Evolutionary conservation across 2,113 vertebrate species (phyloP), one percentile per base, ranked within the genome.

Genomic region (Dicrurus megarhynchus): DNA sequence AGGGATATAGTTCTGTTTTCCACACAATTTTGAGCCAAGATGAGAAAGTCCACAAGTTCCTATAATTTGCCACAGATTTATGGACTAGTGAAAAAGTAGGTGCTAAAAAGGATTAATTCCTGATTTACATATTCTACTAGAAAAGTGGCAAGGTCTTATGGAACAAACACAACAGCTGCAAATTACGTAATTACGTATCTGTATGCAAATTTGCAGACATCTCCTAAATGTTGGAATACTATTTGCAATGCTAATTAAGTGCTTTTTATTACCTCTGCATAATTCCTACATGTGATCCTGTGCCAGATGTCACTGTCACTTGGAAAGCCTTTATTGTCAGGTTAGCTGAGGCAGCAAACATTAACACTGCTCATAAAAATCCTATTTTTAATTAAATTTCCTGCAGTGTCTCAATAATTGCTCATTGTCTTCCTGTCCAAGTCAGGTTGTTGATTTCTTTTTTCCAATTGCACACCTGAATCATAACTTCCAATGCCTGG

Each of bases 221-320:
- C 97, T 97, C 96, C 96, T 98, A 98, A 98, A 98, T 96, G 98
- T 49, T 95, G 95, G 95, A 97, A 98, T 97, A 95, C 93, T 95
- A 97, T 98, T 98, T 98, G 97, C 97, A 98, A 98, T 98, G 98
- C 97, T 98, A 98, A 98, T 98, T 97, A 98, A 97, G 96, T 97
- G 95, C 41, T 87, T 98, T 98, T 98, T 98, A 98, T 97, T 98
- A 97, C 85, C 50, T 93, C 95, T 97, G 98, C 97, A 98, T 98
- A 98, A 98, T 98, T 98, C 92, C 95, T 98, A 98, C 96, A 97
- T 94, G 97, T 95, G 97, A 98, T 97, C 96, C 94, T 76, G 84
- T 97, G 97, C 98, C 98, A 98, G 98, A 98, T 98, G 98, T 98
- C 98, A 97, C 11, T 97, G 97, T 94, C 97, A 95, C 96, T 98